Evolutionary conservation across 2,113 vertebrate genomes (phyloP).

Genomic region (Gobio gobio): DNA sequence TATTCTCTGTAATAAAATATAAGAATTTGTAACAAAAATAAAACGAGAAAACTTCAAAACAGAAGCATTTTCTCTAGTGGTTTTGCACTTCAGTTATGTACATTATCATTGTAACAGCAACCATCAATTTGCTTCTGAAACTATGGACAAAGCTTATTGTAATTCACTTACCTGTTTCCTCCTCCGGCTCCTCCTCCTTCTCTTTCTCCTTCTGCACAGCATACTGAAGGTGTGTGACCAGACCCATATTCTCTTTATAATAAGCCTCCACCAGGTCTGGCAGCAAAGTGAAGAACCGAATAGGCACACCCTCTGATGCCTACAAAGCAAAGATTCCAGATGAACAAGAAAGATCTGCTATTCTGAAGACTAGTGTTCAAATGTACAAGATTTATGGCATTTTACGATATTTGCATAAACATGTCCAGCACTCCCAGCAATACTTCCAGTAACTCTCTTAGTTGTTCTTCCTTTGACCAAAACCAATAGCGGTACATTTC

Average conservation of each 20-base stretch:
- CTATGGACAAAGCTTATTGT: neutral
- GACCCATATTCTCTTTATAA: slow-evolving; percentile 91
- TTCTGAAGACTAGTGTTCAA: neutral
- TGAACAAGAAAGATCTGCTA: neutral
- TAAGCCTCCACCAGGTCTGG: slow-evolving; percentile 95
- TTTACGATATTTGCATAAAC: neutral
- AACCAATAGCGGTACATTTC: neutral
- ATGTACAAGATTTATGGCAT: neutral
- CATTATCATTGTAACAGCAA: too few relatives aligned
- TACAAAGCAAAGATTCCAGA: slow-evolving; percentile 59
- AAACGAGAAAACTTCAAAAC: neutral
- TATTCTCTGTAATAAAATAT: neutral
- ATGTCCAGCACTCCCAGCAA: neutral
- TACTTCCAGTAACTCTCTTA: neutral
- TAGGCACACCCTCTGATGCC: slow-evolving; percentile 94
- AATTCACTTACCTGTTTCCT: slow-evolving; percentile 82
- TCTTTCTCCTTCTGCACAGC: slow-evolving; percentile 75
- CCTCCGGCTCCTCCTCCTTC: slow-evolving; percentile 85
- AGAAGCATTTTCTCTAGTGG: neutral
- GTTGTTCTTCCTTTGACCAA: neutral
- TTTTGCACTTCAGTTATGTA: too few relatives aligned
- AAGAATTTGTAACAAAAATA: neutral
- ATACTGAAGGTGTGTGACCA: slow-evolving; percentile 91
- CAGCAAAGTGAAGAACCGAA: slow-evolving; percentile 86
- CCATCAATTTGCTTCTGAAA: neutral